These are phyloP conservation scores for Bombus huntii DNA, from an alignment of 1,140 invertebrate species.

Conservation along the genomic window DNA sequence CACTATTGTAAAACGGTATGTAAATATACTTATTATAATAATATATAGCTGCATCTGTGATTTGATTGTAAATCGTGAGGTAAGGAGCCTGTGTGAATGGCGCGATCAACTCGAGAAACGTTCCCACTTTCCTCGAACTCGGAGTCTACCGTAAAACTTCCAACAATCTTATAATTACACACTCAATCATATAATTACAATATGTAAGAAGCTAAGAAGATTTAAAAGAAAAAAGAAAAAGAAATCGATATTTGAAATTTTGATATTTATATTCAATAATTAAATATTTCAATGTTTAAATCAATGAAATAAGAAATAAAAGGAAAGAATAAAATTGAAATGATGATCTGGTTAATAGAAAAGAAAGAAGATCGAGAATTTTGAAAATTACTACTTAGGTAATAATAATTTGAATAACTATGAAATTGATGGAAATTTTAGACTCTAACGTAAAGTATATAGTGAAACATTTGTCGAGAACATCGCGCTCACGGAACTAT, in stretches of 20 bases:
- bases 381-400: slow-evolving; percentile 10
- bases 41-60: slow-evolving; percentile 82
- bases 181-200: neutral
- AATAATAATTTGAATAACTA: slow-evolving; percentile 43
- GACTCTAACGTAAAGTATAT: slow-evolving; percentile 11
- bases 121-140: slow-evolving; percentile 5
- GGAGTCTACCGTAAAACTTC: neutral
- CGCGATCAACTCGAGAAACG: slow-evolving; percentile 66
- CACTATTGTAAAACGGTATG: slow-evolving; percentile 80
- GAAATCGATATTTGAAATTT: no score
- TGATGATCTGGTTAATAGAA: neutral
- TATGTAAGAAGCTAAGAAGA: no score
- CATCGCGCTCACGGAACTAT: slow-evolving; percentile 81
- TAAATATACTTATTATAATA: slow-evolving; percentile 81
- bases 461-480: slow-evolving; percentile 46
- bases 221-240: no score
- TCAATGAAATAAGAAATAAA: no score
- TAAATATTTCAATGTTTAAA: no score
- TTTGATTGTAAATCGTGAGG: slow-evolving; percentile 82
- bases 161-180: slow-evolving; percentile 34
- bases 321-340: neutral
- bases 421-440: slow-evolving; percentile 31
- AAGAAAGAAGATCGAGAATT: neutral
- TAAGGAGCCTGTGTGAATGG: slow-evolving; percentile 80
- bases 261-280: no score